These are phyloP conservation scores for Lomographa bimaculata DNA, from an alignment of 2,888 invertebrate genomes.

Conservation along the genomic window DNA sequence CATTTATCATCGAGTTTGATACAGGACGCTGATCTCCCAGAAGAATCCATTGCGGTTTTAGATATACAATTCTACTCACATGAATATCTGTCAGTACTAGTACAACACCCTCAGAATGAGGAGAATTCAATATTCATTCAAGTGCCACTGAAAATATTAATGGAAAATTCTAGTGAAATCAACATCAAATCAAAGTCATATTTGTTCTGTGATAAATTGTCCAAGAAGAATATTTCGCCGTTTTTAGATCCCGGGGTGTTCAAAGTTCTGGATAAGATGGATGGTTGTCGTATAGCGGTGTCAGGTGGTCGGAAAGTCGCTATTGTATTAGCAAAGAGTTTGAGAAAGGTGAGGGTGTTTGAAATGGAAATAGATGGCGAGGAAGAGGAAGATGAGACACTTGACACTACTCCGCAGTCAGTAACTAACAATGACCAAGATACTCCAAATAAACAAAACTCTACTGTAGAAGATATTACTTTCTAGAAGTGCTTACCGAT, in stretches of 20 bases:
- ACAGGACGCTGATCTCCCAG: constrained; percentile 40
- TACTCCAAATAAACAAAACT: constrained; percentile 48
- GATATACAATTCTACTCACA: constrained; percentile 91
- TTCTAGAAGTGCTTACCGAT: too few relatives aligned
- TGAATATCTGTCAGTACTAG: constrained; percentile 88
- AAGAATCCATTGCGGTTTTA: constrained; percentile 68
- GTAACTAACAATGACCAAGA: constrained; percentile 55
- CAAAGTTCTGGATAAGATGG: constrained; percentile 86
- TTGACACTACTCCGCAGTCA: constrained; percentile 71
- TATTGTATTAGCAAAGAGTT: constrained; percentile 91
- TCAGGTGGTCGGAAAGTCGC: constrained; percentile 93
- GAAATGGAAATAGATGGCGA: constrained; percentile 97
- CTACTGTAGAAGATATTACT: constrained; percentile 44
- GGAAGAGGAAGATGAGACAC: constrained; percentile 90
- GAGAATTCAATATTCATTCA: constrained; percentile 76
- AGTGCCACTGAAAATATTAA: constrained; percentile 72
- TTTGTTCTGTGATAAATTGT: constrained; percentile 70
- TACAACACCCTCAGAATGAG: constrained; percentile 78
- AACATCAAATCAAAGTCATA: constrained; percentile 64
- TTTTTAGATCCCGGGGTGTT: constrained; percentile 77
- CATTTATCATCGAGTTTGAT: constrained; percentile 74
- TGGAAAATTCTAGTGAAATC: constrained; percentile 67
- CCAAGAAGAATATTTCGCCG: constrained; percentile 79
- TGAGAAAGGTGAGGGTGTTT: constrained; percentile 91
- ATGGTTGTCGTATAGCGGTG: constrained; percentile 89